Percentiles rank a stretch among this genome's conserved stretches.
Evolutionary conservation across 2,113 vertebrate species (phyloP).

Genomic region (Cairina moschata): DNA sequence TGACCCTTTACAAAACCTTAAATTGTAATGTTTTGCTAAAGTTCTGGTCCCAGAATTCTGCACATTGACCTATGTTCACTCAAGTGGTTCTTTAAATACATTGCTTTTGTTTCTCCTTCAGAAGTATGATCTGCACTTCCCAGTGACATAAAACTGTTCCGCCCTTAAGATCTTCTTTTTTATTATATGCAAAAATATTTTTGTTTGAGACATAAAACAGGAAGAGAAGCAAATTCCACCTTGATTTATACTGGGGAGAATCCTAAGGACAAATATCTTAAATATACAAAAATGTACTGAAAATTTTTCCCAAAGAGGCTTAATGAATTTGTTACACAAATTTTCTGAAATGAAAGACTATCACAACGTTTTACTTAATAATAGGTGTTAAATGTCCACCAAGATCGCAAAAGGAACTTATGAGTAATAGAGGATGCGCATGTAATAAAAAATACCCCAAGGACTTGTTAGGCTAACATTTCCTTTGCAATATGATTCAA

Average conservation of each 20-base stretch:
- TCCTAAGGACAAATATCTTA: neutral
- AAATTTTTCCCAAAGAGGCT: neutral
- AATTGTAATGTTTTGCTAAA: neutral
- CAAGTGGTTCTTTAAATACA: neutral
- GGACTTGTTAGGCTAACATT: slow-evolving; percentile 80
- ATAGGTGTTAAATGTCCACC: slow-evolving; percentile 78
- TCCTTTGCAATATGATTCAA: slow-evolving; percentile 85
- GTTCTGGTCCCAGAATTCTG: neutral
- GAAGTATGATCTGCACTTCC: neutral
- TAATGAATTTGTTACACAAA: neutral
- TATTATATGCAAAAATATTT: neutral
- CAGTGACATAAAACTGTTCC: neutral
- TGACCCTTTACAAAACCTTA: neutral
- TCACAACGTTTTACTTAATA: slow-evolving; percentile 69
- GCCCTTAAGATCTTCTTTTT: neutral
- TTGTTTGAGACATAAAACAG: neutral
- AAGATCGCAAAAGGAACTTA: slow-evolving; percentile 79
- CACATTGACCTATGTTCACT: neutral
- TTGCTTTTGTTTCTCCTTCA: neutral
- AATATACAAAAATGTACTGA: neutral
- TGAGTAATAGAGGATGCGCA: slow-evolving; percentile 75
- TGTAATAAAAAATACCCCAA: slow-evolving; percentile 84
- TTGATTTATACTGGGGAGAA: neutral
- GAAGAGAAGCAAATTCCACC: neutral
- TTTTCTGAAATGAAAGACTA: slow-evolving; percentile 14